These are phyloP conservation scores for Berghia stephanieae DNA, from an alignment of 1,140 invertebrate genomes.

Conservation along the genomic window DNA sequence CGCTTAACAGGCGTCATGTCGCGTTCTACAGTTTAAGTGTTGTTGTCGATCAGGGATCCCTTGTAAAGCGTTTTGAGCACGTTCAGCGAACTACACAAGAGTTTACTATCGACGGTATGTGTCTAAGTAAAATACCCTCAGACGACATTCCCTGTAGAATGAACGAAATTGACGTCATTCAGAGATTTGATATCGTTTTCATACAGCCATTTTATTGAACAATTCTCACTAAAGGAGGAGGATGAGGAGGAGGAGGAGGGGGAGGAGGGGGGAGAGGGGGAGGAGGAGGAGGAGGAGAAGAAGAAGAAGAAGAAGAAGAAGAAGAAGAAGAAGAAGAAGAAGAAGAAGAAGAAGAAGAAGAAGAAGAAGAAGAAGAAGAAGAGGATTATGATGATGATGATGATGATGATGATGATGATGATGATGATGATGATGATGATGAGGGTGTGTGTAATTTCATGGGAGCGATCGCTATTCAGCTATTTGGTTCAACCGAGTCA, in stretches of 20 bases:
- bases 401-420: conserved; percentile 23
- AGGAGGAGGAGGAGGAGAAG: background rate
- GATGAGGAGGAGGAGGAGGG: background rate
- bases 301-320: background rate
- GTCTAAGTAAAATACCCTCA: background rate
- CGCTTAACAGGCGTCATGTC: too few species aligned
- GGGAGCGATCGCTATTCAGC: too few species aligned
- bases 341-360: background rate
- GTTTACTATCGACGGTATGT: background rate
- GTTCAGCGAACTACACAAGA: background rate
- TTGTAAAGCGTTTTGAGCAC: background rate
- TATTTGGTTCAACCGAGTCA: too few species aligned
- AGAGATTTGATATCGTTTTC: too few species aligned
- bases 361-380: background rate
- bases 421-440: conserved; percentile 22
- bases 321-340: background rate
- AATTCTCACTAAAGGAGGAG: too few species aligned
- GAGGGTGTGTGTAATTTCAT: too few species aligned
- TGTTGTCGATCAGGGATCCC: too few species aligned
- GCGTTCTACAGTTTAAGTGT: too few species aligned
- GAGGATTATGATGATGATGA: background rate
- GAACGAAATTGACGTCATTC: background rate
- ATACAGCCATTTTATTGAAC: too few species aligned
- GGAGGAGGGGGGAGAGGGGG: background rate
- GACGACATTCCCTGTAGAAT: background rate